A percentile compares a stretch with the other conserved stretches of the same genome.
These are phyloP conservation scores for Natator depressus DNA, from an alignment of 2,113 vertebrate genomes.

Conservation along the genomic window DNA sequence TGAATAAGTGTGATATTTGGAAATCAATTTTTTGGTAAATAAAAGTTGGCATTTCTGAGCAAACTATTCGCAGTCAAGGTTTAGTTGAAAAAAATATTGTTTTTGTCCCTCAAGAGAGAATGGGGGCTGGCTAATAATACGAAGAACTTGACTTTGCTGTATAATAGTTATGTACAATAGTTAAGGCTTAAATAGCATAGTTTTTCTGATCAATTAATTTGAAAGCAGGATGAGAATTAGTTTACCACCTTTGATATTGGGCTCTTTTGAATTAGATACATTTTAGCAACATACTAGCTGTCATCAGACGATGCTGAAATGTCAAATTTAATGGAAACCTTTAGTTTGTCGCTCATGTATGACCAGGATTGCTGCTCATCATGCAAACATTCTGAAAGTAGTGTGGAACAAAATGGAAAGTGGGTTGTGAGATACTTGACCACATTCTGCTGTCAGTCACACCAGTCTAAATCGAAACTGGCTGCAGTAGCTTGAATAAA, in stretches of 20 bases:
- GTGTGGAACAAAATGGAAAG: not conserved
- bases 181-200: not conserved
- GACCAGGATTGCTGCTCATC: not conserved
- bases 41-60: not conserved
- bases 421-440: not conserved
- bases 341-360: not conserved
- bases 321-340: accelerated
- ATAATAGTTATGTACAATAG: not conserved
- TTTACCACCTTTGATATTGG: not conserved
- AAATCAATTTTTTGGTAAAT: not conserved
- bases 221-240: not conserved
- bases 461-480: not conserved
- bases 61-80: not conserved
- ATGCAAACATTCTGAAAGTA: accelerated
- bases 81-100: not conserved
- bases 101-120: not conserved
- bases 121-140: not conserved
- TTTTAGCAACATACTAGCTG: not conserved
- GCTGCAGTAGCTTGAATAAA: not conserved
- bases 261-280: not conserved
- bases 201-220: not conserved
- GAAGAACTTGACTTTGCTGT: not conserved
- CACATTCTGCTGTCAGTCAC: accelerated
- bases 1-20: not conserved
- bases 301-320: not conserved